Conservation (phyloP, 35 echinoderm and acorn worm species). For the Ophiothrix spiculata region DNA sequence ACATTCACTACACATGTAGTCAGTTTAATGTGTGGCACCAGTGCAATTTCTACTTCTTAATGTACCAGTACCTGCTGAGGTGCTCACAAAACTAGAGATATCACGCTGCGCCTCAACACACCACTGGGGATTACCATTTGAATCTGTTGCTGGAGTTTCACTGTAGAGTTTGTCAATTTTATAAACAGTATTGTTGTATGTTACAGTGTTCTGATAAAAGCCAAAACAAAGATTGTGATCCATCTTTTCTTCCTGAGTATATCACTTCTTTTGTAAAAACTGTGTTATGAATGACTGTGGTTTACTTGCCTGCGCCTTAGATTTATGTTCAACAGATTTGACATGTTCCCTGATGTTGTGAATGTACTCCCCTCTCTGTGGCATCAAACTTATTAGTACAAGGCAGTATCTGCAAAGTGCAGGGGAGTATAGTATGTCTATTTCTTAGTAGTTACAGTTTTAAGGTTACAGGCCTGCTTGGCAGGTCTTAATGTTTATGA, state of each 20-base stretch:
- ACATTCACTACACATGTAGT: neutral
- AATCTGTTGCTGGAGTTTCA: neutral
- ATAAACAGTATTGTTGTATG: neutral
- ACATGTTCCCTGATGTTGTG: neutral
- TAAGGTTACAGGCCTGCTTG: too few species aligned
- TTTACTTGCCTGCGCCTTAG: neutral
- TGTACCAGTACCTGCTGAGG: neutral
- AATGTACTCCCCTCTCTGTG: neutral
- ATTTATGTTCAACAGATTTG: neutral
- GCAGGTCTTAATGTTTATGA: too few species aligned
- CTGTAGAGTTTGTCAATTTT: neutral
- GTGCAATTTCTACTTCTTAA: neutral
- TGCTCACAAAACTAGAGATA: neutral
- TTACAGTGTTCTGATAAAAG: neutral
- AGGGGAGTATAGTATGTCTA: too few species aligned
- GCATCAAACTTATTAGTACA: neutral
- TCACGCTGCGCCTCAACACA: neutral
- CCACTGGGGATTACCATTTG: neutral
- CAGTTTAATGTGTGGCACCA: neutral
- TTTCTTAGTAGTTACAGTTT: too few species aligned
- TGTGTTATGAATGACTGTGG: neutral
- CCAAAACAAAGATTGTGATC: neutral
- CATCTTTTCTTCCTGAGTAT: neutral
- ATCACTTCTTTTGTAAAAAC: neutral
- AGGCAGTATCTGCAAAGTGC: neutral